Evolutionary conservation across 2,113 vertebrate species (phyloP).

Genomic region (Siphamia tubifer): DNA sequence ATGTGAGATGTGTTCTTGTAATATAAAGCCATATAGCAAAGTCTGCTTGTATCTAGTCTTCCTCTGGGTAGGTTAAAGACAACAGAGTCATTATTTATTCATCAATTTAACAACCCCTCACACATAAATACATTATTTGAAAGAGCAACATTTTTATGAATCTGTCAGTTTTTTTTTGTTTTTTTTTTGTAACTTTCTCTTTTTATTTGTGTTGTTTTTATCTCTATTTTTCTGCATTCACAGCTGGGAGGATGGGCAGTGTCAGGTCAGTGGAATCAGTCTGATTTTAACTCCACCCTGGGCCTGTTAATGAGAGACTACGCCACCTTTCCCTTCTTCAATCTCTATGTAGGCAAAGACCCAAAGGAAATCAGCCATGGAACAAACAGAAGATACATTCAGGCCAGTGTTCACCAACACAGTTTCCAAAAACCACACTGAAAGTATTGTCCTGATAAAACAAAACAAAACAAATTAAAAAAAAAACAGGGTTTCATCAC

Average conservation of each 20-base stretch:
- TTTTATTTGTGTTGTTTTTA: neutral
- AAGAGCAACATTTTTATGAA: no score
- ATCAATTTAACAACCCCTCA: no score
- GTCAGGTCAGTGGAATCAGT: constrained; percentile 73
- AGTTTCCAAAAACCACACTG: neutral
- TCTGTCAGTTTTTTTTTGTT: no score
- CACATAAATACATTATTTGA: no score
- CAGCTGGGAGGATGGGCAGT: constrained; percentile 89
- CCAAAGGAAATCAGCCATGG: constrained; percentile 63
- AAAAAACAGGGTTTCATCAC: neutral
- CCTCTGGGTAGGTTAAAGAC: no score
- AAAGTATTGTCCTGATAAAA: neutral
- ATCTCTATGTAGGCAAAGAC: constrained; percentile 78
- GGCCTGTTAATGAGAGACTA: constrained; percentile 86
- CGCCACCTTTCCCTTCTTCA: constrained; percentile 91
- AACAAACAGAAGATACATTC: constrained; percentile 79
- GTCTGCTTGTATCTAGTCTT: no score
- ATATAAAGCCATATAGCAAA: no score
- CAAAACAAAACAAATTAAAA: no score
- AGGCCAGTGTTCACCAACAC: constrained; percentile 54
- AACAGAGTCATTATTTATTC: no score
- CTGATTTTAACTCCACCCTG: constrained; percentile 88
- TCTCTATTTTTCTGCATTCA: neutral
- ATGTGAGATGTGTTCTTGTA: no score
- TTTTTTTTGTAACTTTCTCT: no score